A percentile compares a stretch with the other conserved stretches of the same genome.
phyloP scores from a whole-genome alignment of 1,140 invertebrate species.

The Cardiocondyla obscurior region DNA sequence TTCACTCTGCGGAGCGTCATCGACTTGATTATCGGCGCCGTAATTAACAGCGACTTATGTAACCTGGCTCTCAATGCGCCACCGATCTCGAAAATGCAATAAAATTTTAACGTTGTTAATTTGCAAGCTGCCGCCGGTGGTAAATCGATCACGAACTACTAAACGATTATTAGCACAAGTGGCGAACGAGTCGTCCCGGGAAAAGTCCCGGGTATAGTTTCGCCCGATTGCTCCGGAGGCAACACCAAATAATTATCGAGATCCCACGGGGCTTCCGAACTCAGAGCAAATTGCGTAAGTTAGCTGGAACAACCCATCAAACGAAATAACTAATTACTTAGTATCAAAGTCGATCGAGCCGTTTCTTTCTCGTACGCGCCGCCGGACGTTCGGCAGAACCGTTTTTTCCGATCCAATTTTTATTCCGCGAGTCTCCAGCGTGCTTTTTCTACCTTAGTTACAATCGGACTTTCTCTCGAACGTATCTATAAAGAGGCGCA shows the following conservation, averaged over 20 bases:
- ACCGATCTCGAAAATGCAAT: not conserved
- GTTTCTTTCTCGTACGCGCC: not conserved
- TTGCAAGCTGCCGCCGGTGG: not conserved
- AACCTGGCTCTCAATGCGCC: not conserved
- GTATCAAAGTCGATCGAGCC: not conserved
- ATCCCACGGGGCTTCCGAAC: conserved; percentile 18
- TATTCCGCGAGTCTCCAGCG: not conserved
- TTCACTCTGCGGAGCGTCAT: not conserved
- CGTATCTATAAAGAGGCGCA: not conserved
- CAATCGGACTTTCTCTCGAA: conserved; percentile 1
- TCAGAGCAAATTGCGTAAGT: conserved; percentile 35
- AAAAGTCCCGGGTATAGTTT: conserved; percentile 8
- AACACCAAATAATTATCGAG: conserved; percentile 32
- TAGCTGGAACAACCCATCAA: not conserved
- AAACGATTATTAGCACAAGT: conserved; percentile 12
- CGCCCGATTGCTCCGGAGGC: not conserved
- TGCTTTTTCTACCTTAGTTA: not conserved
- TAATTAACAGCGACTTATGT: not conserved
- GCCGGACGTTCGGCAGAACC: not conserved
- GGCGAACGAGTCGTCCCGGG: not conserved
- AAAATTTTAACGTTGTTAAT: not conserved
- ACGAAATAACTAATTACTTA: conserved; percentile 26
- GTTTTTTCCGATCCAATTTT: not conserved
- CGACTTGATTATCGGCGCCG: not conserved
- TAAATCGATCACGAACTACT: conserved; percentile 34